Base-by-base conservation (phyloP, 2,113 vertebrate genomes). In the Leptodactylus fuscus region DNA sequence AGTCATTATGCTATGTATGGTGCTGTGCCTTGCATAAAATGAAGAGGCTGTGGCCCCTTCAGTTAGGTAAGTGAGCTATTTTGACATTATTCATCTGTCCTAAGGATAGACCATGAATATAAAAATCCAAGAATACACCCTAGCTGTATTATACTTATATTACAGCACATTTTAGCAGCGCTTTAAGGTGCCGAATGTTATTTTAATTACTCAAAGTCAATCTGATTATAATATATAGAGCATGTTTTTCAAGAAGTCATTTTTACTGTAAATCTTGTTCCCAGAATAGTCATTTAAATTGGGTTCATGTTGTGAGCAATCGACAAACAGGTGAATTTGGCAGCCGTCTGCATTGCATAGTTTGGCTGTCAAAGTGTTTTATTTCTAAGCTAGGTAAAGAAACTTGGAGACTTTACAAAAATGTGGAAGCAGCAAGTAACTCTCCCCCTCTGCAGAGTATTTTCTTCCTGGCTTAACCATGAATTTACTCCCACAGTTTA, bases 251-350 rank as follows among this genome's bases (percentile, higher is more conserved):
- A 15, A 48, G 46, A 46, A 69, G 18, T 32, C 24, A 76, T 46
- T 77, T 67, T 44, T 53, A n/a, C n/a, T n/a, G n/a, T n/a, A 48
- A 85, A 76, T 65, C 18, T 34, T 67, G 22, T 41, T 67, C 46
- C 60, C 22, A 85, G 46, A 69, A 85, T 24, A 69, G 20, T 51
- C 29, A 62, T 60, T 83, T 62, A 60, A 60, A 58, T 44, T 58
- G 18, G 73, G 12, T 41, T 82, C 46, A 22, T 62, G 38, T 48
- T 83, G 70, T 75, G 81, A 74, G 46, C 46, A 74, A 75, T 83
- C 27, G 70, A 75, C 81, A 60, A 75, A 48, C 83, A 85, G 83
- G 83, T 85, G 75, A 79, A 85, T 34, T 79, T 85, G 74, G 83
- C 75, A 79, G 60, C 46, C n/a, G 7, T 53, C 46, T 55, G 83